Base-by-base conservation (phyloP, 1,140 invertebrate species). In the Paracyclopina nana region DNA sequence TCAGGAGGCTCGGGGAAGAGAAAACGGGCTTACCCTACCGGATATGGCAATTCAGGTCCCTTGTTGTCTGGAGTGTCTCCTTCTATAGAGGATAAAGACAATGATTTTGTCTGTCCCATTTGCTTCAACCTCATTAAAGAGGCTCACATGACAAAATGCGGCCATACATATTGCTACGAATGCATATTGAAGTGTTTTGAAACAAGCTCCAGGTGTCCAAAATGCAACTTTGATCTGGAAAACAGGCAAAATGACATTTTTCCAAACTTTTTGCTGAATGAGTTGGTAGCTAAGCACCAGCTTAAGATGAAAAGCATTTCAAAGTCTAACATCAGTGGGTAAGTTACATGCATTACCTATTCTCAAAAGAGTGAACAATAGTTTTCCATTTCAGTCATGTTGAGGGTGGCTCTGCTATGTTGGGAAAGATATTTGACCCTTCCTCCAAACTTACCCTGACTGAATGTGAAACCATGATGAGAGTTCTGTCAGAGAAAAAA, bases 51-150 rank as follows among this genome's bases (percentile, higher is more conserved):
- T n/a, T n/a, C n/a, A n/a, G n/a, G n/a, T n/a, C n/a, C n/a, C n/a
- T n/a, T n/a, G n/a, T n/a, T n/a, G n/a, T n/a, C n/a, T n/a, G n/a
- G n/a, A n/a, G n/a, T n/a, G n/a, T n/a, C n/a, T n/a, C n/a, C n/a
- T n/a, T n/a, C n/a, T n/a, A n/a, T n/a, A n/a, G n/a, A n/a, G n/a
- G n/a, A n/a, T n/a, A n/a, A n/a, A n/a, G 77, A 76, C 58, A 74
- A 72, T 56, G 80, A 82, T 60, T 77, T 77, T 54, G 63, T 79
- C 0, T 88, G 87, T 61, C 83, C 85, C 1, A 78, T 94, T 34
- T 94, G 88, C 66, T 82, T 90, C 63, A 80, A 90, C 61, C 66
- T 87, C 18, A 86, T 92, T 50, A 78, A 78, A 50, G 86, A 90
- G 65, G 84, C 87, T 1, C 78, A 87, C 62, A 85, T 92, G 57